Evolutionary conservation across 2,113 vertebrate species (phyloP), one percentile per base, ranked within the genome.

Genomic region (Oreochromis tanganicae): DNA sequence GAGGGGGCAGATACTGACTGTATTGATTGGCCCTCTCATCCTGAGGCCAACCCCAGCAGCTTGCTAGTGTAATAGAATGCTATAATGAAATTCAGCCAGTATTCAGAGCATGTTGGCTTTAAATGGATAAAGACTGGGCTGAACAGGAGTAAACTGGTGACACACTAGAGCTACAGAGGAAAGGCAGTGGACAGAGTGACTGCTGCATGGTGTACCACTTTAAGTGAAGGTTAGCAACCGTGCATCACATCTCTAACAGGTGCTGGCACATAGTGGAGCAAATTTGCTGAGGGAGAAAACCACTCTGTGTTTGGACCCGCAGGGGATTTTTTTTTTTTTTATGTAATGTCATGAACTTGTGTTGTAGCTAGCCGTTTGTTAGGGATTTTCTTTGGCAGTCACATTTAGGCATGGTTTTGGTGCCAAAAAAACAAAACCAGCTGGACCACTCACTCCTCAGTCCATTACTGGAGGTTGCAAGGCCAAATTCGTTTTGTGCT

Each of bases 11-110:
- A 96, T 96, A 95, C 95, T 95, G 93, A 95, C 94, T 89, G 87
- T 95, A 97, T 97, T 96, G 96, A 97, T 96, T 95, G 96, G 92
- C 52, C 93, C 83, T 94, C 91, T 94, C 93, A 92, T 95, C 95
- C 94, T 54, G 43, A 75, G 89, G 94, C 93, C 89, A 85, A 89
- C 87, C 56, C 94, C 88, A 87, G 89, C 91, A 90, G 89, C 95
- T 90, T 87, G 94, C 92, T 90, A 80, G 43, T 93, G 95, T 96
- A 95, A 96, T 95, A 93, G 93, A 93, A 91, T 61, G 88, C 78
- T 54, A 91, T 96, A 95, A 97, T 96, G 95, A 95, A 96, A 96
- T 96, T 95, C 95, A 93, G 91, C 81, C 85, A 92, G 93, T 87
- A 73, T 87, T 92, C 93, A 88, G 84, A 89, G 88, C 91, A 81